phyloP scores from a whole-genome alignment of 2,113 vertebrate genomes.

The Phalacrocorax brasilianus region DNA sequence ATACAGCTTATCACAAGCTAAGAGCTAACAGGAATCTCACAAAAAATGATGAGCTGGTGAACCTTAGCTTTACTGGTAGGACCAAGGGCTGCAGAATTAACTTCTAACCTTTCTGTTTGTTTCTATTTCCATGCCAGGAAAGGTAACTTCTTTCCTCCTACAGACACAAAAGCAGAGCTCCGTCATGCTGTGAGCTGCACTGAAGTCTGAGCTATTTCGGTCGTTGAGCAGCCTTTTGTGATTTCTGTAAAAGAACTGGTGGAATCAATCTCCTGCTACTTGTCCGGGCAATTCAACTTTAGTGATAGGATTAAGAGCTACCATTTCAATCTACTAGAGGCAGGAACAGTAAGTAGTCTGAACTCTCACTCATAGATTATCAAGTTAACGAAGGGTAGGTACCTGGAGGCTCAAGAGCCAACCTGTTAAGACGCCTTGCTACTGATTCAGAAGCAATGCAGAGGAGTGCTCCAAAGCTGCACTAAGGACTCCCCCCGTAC shows the following conservation, averaged over 20 bases:
- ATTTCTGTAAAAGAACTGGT: constrained; percentile 43
- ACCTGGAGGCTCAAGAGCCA: not conserved
- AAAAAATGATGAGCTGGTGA: not conserved
- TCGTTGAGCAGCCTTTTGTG: constrained; percentile 1
- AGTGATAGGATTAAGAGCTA: constrained; percentile 32
- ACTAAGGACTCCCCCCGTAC: not conserved
- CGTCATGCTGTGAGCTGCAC: not conserved
- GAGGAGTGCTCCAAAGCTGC: not conserved
- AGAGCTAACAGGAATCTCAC: not conserved
- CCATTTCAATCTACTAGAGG: not conserved
- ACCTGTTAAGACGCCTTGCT: not conserved
- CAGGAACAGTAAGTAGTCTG: not conserved
- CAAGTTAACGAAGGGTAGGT: not conserved
- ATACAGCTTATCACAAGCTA: not conserved
- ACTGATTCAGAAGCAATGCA: not conserved
- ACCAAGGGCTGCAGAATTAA: not conserved
- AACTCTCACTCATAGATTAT: not conserved
- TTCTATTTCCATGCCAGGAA: not conserved
- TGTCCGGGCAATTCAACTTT: constrained; percentile 49
- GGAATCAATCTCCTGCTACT: constrained; percentile 43
- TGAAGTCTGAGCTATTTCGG: not conserved
- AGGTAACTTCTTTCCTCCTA: not conserved
- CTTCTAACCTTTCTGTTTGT: not conserved
- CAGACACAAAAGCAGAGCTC: constrained; percentile 3
- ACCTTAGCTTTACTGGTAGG: not conserved